Conservation (phyloP, 64 coral and sea anemone genomes). For the Astreopora myriophthalma region DNA sequence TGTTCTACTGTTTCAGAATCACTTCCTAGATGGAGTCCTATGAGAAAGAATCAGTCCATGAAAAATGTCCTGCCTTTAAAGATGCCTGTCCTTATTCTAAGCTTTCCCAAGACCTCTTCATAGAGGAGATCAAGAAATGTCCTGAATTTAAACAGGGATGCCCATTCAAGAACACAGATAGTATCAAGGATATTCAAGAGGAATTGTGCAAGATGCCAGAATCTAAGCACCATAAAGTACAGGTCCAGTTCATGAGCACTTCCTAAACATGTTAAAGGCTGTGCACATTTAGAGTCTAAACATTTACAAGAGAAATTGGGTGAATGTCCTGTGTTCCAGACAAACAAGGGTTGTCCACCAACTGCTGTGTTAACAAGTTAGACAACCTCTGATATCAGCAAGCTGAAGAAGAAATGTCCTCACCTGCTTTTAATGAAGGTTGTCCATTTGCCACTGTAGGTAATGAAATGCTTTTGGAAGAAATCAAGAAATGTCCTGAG, state of each 20-base stretch:
- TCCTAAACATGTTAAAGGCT: constrained; percentile 64
- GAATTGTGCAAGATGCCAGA: constrained; percentile 80
- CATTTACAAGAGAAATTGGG: constrained; percentile 40
- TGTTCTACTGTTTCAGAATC: not conserved
- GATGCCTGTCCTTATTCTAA: constrained; percentile 89
- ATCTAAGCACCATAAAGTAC: constrained; percentile 52
- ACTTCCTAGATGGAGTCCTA: not conserved
- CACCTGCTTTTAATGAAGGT: constrained; percentile 66
- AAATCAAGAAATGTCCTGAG: constrained; percentile 70
- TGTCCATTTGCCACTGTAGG: constrained; percentile 68
- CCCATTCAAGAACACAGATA: constrained; percentile 83
- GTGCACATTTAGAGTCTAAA: constrained; percentile 64
- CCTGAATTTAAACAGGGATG: constrained; percentile 91
- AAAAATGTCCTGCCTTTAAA: constrained; percentile 91
- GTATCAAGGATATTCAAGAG: constrained; percentile 49
- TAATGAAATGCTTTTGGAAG: constrained; percentile 59
- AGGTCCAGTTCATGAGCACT: constrained; percentile 59
- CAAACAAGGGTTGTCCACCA: constrained; percentile 64
- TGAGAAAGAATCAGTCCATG: constrained; percentile 46
- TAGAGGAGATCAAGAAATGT: constrained; percentile 81
- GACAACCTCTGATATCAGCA: constrained; percentile 12
- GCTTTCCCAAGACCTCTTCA: constrained; percentile 57
- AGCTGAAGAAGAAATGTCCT: constrained; percentile 65
- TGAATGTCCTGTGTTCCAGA: constrained; percentile 77
- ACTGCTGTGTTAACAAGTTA: not conserved